phyloP scores from a whole-genome alignment of 1,140 invertebrate genomes.

The Parasteatoda tepidariorum region DNA sequence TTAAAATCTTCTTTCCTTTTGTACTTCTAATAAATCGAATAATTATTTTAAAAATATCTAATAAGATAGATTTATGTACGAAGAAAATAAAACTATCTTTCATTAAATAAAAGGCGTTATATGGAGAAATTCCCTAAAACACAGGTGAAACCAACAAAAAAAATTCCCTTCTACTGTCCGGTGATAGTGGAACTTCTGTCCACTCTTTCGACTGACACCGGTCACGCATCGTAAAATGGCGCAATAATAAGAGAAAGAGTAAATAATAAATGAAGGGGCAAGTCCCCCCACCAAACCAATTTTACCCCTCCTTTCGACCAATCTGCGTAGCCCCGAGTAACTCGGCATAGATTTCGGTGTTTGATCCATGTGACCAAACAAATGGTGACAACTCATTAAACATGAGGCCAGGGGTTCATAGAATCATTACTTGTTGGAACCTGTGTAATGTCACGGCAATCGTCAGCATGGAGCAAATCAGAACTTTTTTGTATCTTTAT shows the following conservation, averaged over 20 bases:
- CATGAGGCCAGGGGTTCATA: neutral
- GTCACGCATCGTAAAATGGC: constrained; percentile 44
- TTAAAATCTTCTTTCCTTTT: too few species aligned
- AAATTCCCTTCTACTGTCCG: constrained; percentile 12
- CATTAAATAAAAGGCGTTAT: too few species aligned
- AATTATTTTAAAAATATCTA: too few species aligned
- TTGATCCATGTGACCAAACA: constrained; percentile 49
- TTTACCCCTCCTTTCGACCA: neutral
- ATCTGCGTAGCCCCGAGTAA: constrained; percentile 23
- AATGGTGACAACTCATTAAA: constrained; percentile 57
- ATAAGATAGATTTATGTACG: too few species aligned
- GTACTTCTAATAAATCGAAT: too few species aligned
- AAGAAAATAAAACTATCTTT: too few species aligned
- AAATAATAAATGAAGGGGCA: constrained; percentile 42
- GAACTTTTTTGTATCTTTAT: neutral
- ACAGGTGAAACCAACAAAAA: too few species aligned
- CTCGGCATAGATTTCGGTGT: neutral
- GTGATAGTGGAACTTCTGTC: constrained; percentile 2
- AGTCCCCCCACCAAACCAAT: neutral
- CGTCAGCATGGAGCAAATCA: neutral
- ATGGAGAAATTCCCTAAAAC: too few species aligned
- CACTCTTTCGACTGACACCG: neutral
- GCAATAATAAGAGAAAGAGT: constrained; percentile 38
- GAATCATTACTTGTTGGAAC: constrained; percentile 11
- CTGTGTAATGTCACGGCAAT: neutral